Base-by-base conservation (phyloP, 1,140 invertebrate species). In the Drosophila subobscura region DNA sequence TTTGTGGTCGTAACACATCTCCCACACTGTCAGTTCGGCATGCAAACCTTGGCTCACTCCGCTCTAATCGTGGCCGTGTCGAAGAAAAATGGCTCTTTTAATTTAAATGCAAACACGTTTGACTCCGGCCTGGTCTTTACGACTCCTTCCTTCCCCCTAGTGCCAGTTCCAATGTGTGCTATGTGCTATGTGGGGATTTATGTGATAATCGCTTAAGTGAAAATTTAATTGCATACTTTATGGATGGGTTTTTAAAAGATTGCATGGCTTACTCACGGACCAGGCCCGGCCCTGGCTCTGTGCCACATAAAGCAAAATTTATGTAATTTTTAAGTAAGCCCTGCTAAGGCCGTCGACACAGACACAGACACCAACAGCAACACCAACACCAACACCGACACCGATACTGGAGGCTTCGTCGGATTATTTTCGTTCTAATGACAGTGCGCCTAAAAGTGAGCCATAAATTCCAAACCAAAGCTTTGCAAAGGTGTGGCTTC, bases 161-260 rank as follows among this genome's bases (percentile, higher is more conserved):
- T 51, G 37, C 14, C 41, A 27, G 41, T 55, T 23, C 47, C 25
- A 50, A 16, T 57, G 55, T 53, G 33, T 57, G 47, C 33, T 64
- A 41, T 50, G 58, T 54, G 40, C 58, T 52, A 57, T 73, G 70
- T 41, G 59, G 71, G 89, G 89, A 90, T 91, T 91, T 91, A 91
- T 90, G 85, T 88, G 89, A 91, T 91, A 91, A 91, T 91, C 89
- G 86, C 84, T 91, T 91, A 91, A 91, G 89, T 91, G 89, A 91
- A 91, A 91, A 90, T 91, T 91, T 91, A 91, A 91, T 91, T 91
- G 89, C 89, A 84, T 89, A 84, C 85, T 91, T 91, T 91, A 91
- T 90, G 89, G 75, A 91, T 90, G 89, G 84, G 79, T 78, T 77
- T 88, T 81, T 72, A 71, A 71, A 72, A 85, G 77, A 86, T 85